Conservation (phyloP, 2,888 invertebrate genomes). For the Onthophagus sagittarius region DNA sequence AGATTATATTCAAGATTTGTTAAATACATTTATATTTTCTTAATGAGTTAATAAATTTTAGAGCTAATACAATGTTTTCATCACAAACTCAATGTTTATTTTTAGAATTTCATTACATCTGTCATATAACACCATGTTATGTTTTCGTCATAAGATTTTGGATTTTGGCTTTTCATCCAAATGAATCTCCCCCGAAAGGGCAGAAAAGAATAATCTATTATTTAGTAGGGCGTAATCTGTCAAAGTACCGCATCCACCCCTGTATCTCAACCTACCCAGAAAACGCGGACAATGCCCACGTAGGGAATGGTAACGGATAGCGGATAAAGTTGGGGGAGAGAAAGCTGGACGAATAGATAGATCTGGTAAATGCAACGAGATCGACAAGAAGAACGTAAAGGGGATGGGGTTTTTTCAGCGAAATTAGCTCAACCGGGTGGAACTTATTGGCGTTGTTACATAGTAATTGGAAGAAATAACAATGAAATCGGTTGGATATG, state of each 20-base stretch:
- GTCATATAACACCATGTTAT: background rate
- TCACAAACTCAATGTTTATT: background rate
- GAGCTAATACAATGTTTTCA: too few species aligned
- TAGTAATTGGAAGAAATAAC: background rate
- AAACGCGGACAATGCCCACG: background rate
- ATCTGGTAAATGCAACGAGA: background rate
- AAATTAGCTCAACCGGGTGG: background rate
- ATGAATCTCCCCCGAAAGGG: background rate
- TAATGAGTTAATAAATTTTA: too few species aligned
- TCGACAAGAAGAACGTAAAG: background rate
- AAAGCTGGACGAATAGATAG: background rate
- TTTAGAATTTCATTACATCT: background rate
- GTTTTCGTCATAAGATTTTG: background rate
- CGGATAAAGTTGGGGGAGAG: background rate
- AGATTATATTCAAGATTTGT: too few species aligned
- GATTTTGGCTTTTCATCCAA: background rate
- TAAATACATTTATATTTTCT: too few species aligned
- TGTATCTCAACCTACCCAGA: slow-evolving; percentile 34
- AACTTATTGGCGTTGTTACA: background rate
- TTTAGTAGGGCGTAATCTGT: slow-evolving; percentile 44
- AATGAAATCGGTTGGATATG: background rate
- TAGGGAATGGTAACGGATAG: background rate
- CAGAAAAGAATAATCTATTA: slow-evolving; percentile 38
- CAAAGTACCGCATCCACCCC: slow-evolving; percentile 42
- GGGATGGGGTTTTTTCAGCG: background rate